Evolutionary conservation across 1,140 invertebrate genomes (phyloP).

Genomic region (Drosophila lacertosa): DNA sequence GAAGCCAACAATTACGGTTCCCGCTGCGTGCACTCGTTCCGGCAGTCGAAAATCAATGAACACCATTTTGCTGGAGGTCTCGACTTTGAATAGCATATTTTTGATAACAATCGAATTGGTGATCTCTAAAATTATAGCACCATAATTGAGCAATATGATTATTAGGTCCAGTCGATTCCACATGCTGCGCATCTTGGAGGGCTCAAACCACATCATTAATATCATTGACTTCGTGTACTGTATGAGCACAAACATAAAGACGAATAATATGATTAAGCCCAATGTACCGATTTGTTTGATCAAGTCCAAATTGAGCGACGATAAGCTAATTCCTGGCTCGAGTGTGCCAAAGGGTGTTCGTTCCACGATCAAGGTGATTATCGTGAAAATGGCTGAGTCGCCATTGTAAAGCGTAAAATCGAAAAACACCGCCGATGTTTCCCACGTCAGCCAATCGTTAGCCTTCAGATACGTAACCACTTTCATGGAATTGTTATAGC

Average conservation of each 20-base stretch:
- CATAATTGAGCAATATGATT: slow-evolving; percentile 49
- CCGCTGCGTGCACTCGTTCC: slow-evolving; percentile 1
- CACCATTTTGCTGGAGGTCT: slow-evolving; percentile 28
- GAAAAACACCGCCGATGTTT: slow-evolving; percentile 55
- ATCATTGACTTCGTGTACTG: slow-evolving; percentile 44
- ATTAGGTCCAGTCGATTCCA: slow-evolving; percentile 66
- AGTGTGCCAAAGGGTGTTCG: slow-evolving; percentile 51
- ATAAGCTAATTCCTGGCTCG: not conserved
- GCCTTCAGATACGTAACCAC: slow-evolving; percentile 46
- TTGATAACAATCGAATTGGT: slow-evolving; percentile 12
- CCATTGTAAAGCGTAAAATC: slow-evolving; percentile 70
- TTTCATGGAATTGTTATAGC: slow-evolving; percentile 22
- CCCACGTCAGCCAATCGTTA: slow-evolving; percentile 43
- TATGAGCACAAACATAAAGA: slow-evolving; percentile 52
- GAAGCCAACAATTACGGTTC: slow-evolving; percentile 38
- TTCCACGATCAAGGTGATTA: slow-evolving; percentile 52
- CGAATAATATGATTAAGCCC: not conserved
- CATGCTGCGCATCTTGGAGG: not conserved
- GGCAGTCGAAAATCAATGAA: slow-evolving; percentile 49
- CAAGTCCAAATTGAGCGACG: slow-evolving; percentile 25
- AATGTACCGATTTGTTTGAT: not conserved
- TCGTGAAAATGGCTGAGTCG: slow-evolving; percentile 54
- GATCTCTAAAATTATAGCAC: not conserved
- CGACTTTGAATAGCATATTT: slow-evolving; percentile 9
- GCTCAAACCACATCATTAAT: slow-evolving; percentile 46